A percentile compares a stretch with the other conserved stretches of the same genome.
Conservation (phyloP, 1,140 invertebrate genomes). For the Contarinia nasturtii region DNA sequence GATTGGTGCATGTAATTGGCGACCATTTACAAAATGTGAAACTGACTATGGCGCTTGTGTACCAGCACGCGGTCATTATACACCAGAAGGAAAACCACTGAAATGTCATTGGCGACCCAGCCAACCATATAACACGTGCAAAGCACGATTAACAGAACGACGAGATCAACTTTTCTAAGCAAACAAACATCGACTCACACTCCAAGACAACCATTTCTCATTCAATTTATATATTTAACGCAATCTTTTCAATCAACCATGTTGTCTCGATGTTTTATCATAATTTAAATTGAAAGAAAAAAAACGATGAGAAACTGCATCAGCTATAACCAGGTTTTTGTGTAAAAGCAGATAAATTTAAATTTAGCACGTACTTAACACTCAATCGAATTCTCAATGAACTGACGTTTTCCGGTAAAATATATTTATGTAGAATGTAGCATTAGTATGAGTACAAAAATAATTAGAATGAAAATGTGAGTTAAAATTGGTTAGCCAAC, state of each 20-base stretch:
- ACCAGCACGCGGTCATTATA: slow-evolving; percentile 7
- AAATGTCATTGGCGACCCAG: slow-evolving; percentile 21
- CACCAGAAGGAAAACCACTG: slow-evolving; percentile 11
- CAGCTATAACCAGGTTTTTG: no score
- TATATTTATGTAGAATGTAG: background rate
- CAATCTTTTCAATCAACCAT: no score
- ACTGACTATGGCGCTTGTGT: slow-evolving; percentile 17
- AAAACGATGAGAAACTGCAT: no score
- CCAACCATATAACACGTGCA: slow-evolving; percentile 13
- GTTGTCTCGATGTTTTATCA: background rate
- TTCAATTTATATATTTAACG: no score
- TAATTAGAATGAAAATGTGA: background rate
- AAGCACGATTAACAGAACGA: background rate
- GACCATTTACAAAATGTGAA: slow-evolving; percentile 15
- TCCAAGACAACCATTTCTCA: no score
- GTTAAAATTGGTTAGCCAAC: no score
- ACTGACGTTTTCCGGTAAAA: no score
- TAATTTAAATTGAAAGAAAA: background rate
- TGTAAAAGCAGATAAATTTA: background rate
- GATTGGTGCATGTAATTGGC: slow-evolving; percentile 10
- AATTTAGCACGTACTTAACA: slow-evolving; percentile 5
- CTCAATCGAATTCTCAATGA: no score
- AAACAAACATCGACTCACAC: no score
- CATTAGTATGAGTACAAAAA: background rate
- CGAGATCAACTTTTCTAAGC: background rate